A percentile compares a stretch with the other conserved stretches of the same genome.
These are phyloP conservation scores for Peromyscus eremicus DNA, from an alignment of 2,797 vertebrate species.

Conservation along the genomic window DNA sequence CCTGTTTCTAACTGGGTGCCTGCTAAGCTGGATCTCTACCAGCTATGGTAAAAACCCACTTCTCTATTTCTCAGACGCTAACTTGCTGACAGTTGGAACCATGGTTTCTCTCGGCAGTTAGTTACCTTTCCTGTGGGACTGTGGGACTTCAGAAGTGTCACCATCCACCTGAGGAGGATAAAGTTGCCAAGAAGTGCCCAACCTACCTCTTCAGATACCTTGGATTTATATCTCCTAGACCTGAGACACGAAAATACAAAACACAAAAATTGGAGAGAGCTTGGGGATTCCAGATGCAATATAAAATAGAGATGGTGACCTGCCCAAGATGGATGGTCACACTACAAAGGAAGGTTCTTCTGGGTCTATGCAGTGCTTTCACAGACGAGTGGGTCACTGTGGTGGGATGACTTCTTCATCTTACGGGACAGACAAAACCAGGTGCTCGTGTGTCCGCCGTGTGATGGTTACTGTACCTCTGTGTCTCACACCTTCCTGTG, in stretches of 20 bases:
- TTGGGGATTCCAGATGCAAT: background rate
- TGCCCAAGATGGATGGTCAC: background rate
- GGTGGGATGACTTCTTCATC: background rate
- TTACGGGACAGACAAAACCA: background rate
- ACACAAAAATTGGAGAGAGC: background rate
- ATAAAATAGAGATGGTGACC: background rate
- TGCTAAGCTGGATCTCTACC: background rate
- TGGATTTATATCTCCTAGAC: background rate
- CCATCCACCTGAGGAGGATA: background rate
- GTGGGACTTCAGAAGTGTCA: background rate
- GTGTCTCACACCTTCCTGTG: background rate
- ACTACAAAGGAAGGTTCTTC: background rate
- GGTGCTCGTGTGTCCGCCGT: rapidly evolving
- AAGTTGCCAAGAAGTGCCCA: background rate
- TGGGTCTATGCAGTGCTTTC: background rate
- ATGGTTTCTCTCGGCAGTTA: background rate
- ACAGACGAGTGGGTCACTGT: background rate
- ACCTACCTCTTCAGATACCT: background rate
- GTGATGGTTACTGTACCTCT: background rate
- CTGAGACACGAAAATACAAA: background rate
- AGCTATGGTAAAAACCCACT: background rate
- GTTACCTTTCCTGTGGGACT: background rate
- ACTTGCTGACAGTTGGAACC: background rate
- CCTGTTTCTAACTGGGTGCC: background rate
- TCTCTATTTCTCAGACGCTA: background rate